Evolutionary conservation across 2,797 vertebrate species (phyloP).

Genomic region (Periophthalmus magnuspinnatus): DNA sequence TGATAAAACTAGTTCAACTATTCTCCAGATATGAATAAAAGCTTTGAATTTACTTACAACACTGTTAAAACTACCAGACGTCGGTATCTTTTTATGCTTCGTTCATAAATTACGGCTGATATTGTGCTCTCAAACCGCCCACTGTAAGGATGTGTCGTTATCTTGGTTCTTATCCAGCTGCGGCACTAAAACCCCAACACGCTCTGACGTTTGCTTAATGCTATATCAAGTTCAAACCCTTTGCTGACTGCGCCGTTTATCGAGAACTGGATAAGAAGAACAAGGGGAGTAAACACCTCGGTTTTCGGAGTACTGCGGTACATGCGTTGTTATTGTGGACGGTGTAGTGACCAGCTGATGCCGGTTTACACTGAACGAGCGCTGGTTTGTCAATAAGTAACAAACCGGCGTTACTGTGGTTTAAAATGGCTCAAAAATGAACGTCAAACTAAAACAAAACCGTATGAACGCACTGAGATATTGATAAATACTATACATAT

Average conservation of each 20-base stretch:
- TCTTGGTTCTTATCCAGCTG: background rate
- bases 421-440: background rate
- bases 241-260: slow-evolving; percentile 6
- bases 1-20: no score
- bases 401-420: no score
- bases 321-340: slow-evolving; percentile 17
- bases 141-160: background rate
- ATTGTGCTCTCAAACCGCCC: background rate
- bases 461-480: background rate
- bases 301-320: slow-evolving; percentile 11
- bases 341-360: slow-evolving; percentile 13
- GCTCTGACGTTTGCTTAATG: background rate
- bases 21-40: no score
- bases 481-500: background rate
- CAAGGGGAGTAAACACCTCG: background rate
- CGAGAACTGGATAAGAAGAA: background rate
- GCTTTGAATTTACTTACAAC: no score
- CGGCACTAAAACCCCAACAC: background rate
- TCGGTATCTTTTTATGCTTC: no score
- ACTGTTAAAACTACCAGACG: no score
- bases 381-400: slow-evolving; percentile 51
- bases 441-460: background rate
- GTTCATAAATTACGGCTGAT: background rate
- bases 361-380: slow-evolving; percentile 11
- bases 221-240: background rate